phyloP scores from a whole-genome alignment of 2,797 vertebrate genomes.

The Chaunax sp. region DNA sequence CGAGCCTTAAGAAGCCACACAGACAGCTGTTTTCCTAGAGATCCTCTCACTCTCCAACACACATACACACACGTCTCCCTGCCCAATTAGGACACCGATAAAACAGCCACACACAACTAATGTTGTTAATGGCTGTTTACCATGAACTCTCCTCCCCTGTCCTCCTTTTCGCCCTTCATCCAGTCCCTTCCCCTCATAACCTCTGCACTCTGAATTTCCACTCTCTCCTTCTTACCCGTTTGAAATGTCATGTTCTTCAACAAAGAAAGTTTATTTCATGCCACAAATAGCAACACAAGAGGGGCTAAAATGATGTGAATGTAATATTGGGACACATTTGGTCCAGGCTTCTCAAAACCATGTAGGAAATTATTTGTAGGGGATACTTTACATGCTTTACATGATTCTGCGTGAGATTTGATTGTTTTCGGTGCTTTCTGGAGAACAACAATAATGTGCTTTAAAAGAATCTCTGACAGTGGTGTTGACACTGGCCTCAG shows the following conservation, averaged over 20 bases:
- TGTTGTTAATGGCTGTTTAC: conserved; percentile 69
- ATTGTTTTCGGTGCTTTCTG: not conserved
- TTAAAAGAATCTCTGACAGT: too few species aligned
- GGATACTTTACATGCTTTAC: too few species aligned
- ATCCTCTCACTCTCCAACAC: conserved; percentile 32
- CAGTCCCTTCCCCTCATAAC: conserved; percentile 13
- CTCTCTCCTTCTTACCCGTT: not conserved
- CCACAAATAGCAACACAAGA: conserved; percentile 1
- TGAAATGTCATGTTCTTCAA: conserved; percentile 1
- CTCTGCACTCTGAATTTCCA: not conserved
- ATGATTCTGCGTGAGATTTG: too few species aligned
- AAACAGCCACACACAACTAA: conserved; percentile 41
- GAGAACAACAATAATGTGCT: not conserved
- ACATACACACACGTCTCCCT: conserved; percentile 39
- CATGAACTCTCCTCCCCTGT: conserved; percentile 51
- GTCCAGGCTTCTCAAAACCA: not conserved
- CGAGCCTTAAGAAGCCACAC: conserved; percentile 47
- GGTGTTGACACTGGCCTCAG: too few species aligned
- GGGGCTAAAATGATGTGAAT: not conserved
- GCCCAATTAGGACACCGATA: conserved; percentile 71
- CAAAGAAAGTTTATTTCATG: not conserved
- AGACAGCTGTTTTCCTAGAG: conserved; percentile 68
- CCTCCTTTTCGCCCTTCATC: conserved; percentile 10
- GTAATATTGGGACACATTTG: not conserved
- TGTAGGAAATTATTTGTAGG: not conserved